A percentile compares a stretch with the other conserved stretches of the same genome.
Evolutionary conservation across 2,888 invertebrate species (phyloP).

Genomic region (Hemistola chrysoprasaria): DNA sequence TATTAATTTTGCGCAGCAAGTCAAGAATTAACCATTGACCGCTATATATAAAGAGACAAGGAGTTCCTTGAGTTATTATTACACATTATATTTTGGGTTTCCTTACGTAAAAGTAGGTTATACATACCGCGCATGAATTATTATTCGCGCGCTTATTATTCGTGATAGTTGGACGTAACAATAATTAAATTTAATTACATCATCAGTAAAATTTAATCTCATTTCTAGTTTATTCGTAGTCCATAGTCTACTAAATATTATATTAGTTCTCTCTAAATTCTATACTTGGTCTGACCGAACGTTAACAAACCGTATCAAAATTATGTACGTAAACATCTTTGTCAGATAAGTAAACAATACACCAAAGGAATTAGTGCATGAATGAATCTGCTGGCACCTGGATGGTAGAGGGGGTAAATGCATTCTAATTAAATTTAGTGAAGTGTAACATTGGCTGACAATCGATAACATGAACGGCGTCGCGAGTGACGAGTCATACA

Average conservation of each 20-base stretch:
- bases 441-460: constrained; percentile 58
- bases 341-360: constrained; percentile 15
- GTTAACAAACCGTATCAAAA: constrained; percentile 4
- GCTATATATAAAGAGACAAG: constrained; percentile 6
- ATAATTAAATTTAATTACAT: no score
- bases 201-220: no score
- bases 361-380: constrained; percentile 1
- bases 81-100: no score
- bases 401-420: constrained; percentile 26
- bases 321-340: constrained; percentile 14
- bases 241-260: not conserved
- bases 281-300: not conserved
- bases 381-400: constrained; percentile 15
- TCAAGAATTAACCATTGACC: constrained; percentile 16
- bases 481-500: constrained; percentile 48
- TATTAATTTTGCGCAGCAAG: constrained; percentile 25
- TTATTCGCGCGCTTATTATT: no score
- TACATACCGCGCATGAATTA: no score
- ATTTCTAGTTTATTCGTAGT: no score
- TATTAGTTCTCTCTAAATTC: not conserved
- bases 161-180: no score
- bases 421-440: constrained; percentile 53
- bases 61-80: constrained; percentile 10
- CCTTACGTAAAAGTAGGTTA: no score
- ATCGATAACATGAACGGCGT: constrained; percentile 70